Conservation (phyloP, 2,888 invertebrate species). For the Himalopsyche tibetana region DNA sequence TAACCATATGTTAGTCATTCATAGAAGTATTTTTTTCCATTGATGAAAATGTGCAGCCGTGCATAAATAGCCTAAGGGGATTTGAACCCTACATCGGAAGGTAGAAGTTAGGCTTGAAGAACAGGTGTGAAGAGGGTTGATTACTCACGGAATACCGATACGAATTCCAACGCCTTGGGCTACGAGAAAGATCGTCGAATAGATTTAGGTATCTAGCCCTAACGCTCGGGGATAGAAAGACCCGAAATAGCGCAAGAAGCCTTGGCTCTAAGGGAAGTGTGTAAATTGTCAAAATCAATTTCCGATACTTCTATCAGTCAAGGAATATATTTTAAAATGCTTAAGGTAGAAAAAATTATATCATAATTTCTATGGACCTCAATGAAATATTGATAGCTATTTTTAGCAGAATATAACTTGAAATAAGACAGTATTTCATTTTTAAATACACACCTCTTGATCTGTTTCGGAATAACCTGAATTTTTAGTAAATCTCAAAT, state of each 20-base stretch:
- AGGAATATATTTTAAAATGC: neutral
- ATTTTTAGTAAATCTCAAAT: too few relatives aligned
- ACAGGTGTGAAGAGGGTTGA: constrained; percentile 61
- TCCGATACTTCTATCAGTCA: constrained; percentile 4
- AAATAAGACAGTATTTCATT: too few relatives aligned
- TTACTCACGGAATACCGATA: constrained; percentile 60
- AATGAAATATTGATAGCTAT: too few relatives aligned
- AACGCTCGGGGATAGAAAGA: constrained; percentile 45
- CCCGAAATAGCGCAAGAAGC: constrained; percentile 7
- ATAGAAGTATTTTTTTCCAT: constrained; percentile 52
- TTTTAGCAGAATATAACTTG: too few relatives aligned
- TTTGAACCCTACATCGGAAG: constrained; percentile 51
- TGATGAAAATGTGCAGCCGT: constrained; percentile 65
- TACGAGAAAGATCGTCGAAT: constrained; percentile 48
- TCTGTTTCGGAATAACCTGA: too few relatives aligned
- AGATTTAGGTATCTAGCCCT: constrained; percentile 46
- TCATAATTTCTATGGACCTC: too few relatives aligned
- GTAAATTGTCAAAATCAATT: constrained; percentile 50
- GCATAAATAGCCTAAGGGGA: constrained; percentile 57
- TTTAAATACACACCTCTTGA: too few relatives aligned
- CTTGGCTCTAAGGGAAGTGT: constrained; percentile 34
- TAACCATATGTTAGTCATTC: neutral
- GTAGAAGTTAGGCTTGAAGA: constrained; percentile 51
- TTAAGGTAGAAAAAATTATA: too few relatives aligned
- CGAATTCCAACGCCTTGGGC: constrained; percentile 54